Evolutionary conservation across 1,140 invertebrate species (phyloP).

Genomic region (Saccostrea cuccullata): DNA sequence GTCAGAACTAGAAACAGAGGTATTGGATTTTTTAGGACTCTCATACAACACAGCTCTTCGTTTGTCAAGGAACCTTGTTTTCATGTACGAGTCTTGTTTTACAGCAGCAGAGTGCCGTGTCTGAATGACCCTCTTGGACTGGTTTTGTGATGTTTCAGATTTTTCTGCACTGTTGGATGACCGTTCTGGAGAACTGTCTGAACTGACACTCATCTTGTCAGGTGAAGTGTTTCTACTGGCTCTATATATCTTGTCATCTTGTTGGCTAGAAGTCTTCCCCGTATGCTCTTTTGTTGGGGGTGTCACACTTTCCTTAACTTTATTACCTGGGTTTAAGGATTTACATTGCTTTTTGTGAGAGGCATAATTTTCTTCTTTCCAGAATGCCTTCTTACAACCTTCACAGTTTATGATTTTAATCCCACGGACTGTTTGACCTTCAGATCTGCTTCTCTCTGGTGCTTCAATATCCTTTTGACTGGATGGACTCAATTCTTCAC

Average conservation of each 20-base stretch:
- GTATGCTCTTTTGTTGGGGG: neutral
- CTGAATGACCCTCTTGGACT: slow-evolving; percentile 36
- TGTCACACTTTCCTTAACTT: neutral
- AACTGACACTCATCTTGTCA: neutral
- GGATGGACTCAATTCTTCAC: neutral
- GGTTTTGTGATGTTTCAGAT: neutral
- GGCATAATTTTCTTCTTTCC: slow-evolving; percentile 56
- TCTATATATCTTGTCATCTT: neutral
- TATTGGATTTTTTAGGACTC: slow-evolving; percentile 28
- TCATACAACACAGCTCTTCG: slow-evolving; percentile 41
- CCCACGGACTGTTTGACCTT: neutral
- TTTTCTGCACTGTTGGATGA: neutral
- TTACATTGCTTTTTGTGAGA: slow-evolving; percentile 52
- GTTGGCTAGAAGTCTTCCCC: neutral
- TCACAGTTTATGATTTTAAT: slow-evolving; percentile 57
- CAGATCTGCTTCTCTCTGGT: neutral
- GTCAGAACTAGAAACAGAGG: neutral
- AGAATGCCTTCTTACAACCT: slow-evolving; percentile 60
- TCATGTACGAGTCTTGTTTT: slow-evolving; percentile 44
- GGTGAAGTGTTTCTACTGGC: neutral
- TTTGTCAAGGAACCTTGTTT: slow-evolving; percentile 53
- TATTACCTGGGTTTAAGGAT: neutral
- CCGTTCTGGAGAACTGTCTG: neutral
- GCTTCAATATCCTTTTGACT: neutral
- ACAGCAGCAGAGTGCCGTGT: slow-evolving; percentile 40